Evolutionary conservation across 2,888 invertebrate genomes (phyloP).

Genomic region (Nymphalis c-album): DNA sequence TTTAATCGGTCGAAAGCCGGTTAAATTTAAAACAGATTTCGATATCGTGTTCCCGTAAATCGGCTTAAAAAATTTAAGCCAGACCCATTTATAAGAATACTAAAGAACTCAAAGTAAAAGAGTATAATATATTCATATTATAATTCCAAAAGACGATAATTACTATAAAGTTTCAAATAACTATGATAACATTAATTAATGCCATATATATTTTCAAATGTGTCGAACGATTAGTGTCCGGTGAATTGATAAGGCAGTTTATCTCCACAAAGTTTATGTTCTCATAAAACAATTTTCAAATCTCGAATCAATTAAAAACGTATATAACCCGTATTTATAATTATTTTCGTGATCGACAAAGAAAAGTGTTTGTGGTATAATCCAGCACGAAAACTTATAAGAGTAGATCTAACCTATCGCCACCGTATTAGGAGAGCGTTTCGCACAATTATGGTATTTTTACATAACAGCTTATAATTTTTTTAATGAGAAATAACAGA

Average conservation of each 20-base stretch:
- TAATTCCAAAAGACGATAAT: neutral
- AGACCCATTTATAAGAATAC: neutral
- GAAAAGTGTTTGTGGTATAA: no score
- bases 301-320: no score
- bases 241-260: neutral
- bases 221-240: neutral
- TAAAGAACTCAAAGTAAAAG: neutral
- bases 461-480: no score
- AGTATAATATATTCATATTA: neutral
- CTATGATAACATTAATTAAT: neutral
- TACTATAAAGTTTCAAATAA: neutral
- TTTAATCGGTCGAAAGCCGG: slow-evolving; percentile 23
- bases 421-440: no score
- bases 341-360: no score
- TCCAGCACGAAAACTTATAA: no score
- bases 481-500: no score
- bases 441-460: no score
- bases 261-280: no score
- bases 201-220: neutral
- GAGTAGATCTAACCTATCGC: no score
- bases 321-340: no score
- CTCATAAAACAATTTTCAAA: no score
- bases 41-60: slow-evolving; percentile 8
- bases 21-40: slow-evolving; percentile 18
- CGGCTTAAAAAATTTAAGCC: neutral